Evolutionary conservation across 2,888 invertebrate genomes (phyloP), one percentile per base, ranked within the genome.

Genomic region (Schizotus pectinicornis): DNA sequence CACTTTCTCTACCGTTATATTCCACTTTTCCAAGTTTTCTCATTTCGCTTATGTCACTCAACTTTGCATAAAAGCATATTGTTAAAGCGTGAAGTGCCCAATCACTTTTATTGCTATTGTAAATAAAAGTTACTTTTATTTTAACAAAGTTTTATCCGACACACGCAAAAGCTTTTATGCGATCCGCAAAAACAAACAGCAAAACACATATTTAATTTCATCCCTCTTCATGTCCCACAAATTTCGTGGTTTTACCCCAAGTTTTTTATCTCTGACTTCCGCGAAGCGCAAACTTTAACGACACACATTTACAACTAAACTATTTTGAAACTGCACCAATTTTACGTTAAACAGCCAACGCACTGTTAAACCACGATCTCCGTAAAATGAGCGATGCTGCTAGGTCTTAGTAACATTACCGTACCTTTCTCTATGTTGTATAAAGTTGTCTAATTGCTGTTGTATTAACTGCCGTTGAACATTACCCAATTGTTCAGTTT

Each of bases 11-110:
- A 64, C 67, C 68, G 69, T 66, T 67, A 69, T 69, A 68, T 73
- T 65, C 69, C 66, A 71, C 68, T 70, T 69, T 69, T 69, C 64
- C 64, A 71, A 71, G 68, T 72, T 72, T 72, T 72, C 72, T 71
- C 71, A 73, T 72, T 71, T 70, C 63, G 67, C 66, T 66, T 67
- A 63, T 63, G 63, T 61, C 66, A 67, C 62, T 67, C 65, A 64
- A 62, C 53, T 65, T 65, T 65, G 59, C 63, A 65, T 65, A 58
- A 61, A 64, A 58, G 63, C 62, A 62, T 62, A 62, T 67, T 63
- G 61, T 63, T 62, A 56, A 63, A 59, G 60, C 56, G 56, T 51
- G 62, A 59, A 64, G 56, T 56, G 61, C 49, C 64, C 64, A 61
- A 61, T 64, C 62, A 52, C 35, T 56, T 52, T 48, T 56, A 60